Base-by-base conservation (phyloP, 92 coral and sea anemone genomes). In the Palythoa grandiflora region DNA sequence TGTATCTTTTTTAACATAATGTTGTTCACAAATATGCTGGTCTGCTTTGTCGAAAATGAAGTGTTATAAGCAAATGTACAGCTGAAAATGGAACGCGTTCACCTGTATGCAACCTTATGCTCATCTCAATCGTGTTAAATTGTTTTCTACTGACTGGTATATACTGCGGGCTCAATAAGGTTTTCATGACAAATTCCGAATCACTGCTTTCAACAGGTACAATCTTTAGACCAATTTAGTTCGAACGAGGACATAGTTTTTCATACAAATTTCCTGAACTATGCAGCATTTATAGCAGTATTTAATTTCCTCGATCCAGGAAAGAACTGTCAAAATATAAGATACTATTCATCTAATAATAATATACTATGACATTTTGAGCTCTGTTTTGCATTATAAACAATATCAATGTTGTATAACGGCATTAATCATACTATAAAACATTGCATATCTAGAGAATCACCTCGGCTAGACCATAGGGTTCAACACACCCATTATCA, bases 381-480 rank as follows among this genome's bases (percentile, higher is more conserved):
- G 60, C 16, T 54, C 60, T 54, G 60, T 54, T 54, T 54, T 14
- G 12, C 60, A 54, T 54, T 54, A 54, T 54, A 54, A 54, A 54
- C 60, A 54, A 54, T 54, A 54, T 54, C 60, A 54, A 54, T 54
- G 60, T 5, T 54, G 60, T 12, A 54, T 54, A 54, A 54, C 9
- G 60, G 60, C 60, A 54, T 54, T 54, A 54, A 54, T 54, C 60
- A 54, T 8, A 54, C 60, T 54, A 54, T 54, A 54, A 12, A 4
- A 54, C 60, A 54, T 54, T 54, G 60, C 9, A 54, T 54, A 54
- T 54, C 0, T 54, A 59, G 66, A 15, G 66, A 19, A 59, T 59
- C 9, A 94, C 89, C 85, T 94, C 95, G 1, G 86, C 88, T 13
- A 94, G 13, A 11, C 93, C 97, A 94, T 38, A 94, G 4, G 89